Evolutionary conservation across 2,797 vertebrate species (phyloP).

Genomic region (Notolepis coatsorum): DNA sequence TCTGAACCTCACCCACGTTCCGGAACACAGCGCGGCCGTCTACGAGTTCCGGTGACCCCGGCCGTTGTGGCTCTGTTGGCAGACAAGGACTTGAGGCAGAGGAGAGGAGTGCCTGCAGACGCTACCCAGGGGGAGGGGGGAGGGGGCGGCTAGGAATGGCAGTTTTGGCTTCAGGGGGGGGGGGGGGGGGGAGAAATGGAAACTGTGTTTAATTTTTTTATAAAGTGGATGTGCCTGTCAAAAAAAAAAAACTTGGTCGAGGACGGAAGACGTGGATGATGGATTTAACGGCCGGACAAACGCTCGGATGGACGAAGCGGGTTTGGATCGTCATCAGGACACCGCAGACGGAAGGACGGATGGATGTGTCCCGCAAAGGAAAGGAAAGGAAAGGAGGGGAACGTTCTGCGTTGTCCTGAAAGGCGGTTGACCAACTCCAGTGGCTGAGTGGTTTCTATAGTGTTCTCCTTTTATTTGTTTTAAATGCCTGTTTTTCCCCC

Average conservation of each 20-base stretch:
- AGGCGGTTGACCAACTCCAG: constrained; percentile 51
- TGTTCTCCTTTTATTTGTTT: constrained; percentile 49
- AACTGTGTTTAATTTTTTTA: constrained; percentile 37
- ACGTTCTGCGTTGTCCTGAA: constrained; percentile 34
- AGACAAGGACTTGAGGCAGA: constrained; percentile 60
- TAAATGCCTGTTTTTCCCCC: constrained; percentile 41
- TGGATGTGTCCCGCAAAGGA: constrained; percentile 61
- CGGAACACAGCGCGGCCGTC: constrained; percentile 97
- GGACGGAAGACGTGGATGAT: constrained; percentile 17
- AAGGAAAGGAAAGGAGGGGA: constrained; percentile 12
- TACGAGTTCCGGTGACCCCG: constrained; percentile 98
- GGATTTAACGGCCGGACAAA: constrained; percentile 23
- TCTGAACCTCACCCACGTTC: constrained; percentile 95
- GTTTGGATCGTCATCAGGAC: neutral
- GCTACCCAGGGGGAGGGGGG: constrained; percentile 47
- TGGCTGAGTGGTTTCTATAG: constrained; percentile 47
- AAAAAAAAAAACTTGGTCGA: neutral
- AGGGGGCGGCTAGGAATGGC: constrained; percentile 8
- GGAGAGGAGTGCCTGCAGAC: constrained; percentile 64
- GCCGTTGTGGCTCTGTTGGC: constrained; percentile 48
- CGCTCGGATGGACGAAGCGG: neutral
- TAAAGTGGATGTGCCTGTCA: constrained; percentile 16
- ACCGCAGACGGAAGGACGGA: constrained; percentile 20
- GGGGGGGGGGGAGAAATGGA: constrained; percentile 21
- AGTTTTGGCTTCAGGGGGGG: neutral